These are phyloP conservation scores for Formica aserva DNA, from an alignment of 2,888 invertebrate species.

Conservation along the genomic window DNA sequence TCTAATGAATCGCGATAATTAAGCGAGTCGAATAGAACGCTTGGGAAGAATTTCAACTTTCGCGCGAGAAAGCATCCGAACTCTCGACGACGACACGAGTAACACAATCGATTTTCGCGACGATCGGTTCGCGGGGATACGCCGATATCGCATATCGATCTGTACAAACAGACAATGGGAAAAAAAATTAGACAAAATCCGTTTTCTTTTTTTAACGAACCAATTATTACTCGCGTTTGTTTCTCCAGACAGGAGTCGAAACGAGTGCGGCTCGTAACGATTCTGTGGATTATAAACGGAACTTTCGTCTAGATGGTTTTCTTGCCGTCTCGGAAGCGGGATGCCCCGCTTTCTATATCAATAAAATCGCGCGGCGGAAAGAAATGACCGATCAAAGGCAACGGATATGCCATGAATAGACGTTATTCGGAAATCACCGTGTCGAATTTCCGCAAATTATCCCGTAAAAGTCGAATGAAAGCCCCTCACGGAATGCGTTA, in stretches of 20 bases:
- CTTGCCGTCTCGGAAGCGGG: slow-evolving; percentile 20
- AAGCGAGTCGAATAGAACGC: slow-evolving; percentile 5
- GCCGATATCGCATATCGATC: neutral
- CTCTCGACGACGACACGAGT: neutral
- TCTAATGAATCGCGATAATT: slow-evolving; percentile 54
- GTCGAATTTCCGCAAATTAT: neutral
- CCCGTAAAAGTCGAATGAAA: neutral
- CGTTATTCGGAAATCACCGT: neutral
- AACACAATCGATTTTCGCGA: slow-evolving; percentile 23
- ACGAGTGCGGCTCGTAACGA: slow-evolving; percentile 20
- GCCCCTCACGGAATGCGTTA: neutral
- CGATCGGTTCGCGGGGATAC: neutral
- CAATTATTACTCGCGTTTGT: slow-evolving; percentile 2
- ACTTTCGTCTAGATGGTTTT: slow-evolving; percentile 40
- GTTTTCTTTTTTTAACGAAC: neutral
- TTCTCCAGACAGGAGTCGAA: neutral
- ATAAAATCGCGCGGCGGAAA: slow-evolving; percentile 51
- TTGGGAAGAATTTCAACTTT: slow-evolving; percentile 52
- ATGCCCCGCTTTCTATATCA: slow-evolving; percentile 53
- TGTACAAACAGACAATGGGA: neutral
- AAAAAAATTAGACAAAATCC: neutral
- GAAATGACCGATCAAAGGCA: slow-evolving; percentile 42
- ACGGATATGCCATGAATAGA: neutral
- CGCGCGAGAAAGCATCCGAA: slow-evolving; percentile 42
- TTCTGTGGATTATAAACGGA: slow-evolving; percentile 10